A percentile compares a stretch with the other conserved stretches of the same genome.
Evolutionary conservation across 2,888 invertebrate species (phyloP).

Genomic region (Bellardia bayeri): DNA sequence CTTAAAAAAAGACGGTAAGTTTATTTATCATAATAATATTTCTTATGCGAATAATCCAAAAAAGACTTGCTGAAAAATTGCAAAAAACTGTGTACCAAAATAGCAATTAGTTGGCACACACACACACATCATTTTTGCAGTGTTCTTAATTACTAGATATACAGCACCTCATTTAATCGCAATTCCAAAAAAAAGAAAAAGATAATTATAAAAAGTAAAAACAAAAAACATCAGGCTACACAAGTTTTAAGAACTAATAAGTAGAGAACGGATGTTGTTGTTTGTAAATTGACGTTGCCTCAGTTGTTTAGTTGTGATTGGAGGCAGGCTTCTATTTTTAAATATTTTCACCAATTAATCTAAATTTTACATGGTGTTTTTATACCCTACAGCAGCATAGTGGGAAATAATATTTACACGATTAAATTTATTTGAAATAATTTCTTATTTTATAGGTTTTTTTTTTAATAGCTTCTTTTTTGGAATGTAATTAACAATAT

Average conservation of each 20-base stretch:
- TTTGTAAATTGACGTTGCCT: not conserved
- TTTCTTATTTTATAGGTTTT: no score
- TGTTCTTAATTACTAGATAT: slow-evolving; percentile 24
- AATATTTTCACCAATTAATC: slow-evolving; percentile 30
- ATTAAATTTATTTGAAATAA: no score
- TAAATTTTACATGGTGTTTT: not conserved
- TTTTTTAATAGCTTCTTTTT: no score
- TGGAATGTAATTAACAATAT: no score
- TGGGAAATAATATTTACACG: no score
- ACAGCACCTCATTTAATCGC: slow-evolving; percentile 46
- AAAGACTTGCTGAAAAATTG: not conserved
- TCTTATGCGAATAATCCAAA: not conserved
- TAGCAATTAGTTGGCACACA: not conserved
- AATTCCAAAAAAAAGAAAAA: slow-evolving; percentile 21
- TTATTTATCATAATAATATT: not conserved
- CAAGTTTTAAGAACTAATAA: not conserved
- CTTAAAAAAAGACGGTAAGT: slow-evolving; percentile 60
- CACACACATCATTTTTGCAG: not conserved
- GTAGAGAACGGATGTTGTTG: slow-evolving; percentile 36
- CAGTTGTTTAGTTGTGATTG: slow-evolving; percentile 16
- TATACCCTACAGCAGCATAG: no score
- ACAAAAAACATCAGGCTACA: not conserved
- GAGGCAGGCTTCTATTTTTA: slow-evolving; percentile 61
- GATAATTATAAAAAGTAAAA: not conserved
- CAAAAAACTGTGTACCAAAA: not conserved